Evolutionary conservation across 2,113 vertebrate genomes (phyloP).

Genomic region (mouse (Mus musculus)): GRCm39 chr10:81078501-81079000

Average conservation of each 20-base stretch:
- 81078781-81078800: conserved; percentile 83
- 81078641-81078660: conserved; percentile 88
- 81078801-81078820: neutral
- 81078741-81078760: neutral
- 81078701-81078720: conserved; percentile 37
- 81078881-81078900: neutral
- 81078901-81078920: neutral
- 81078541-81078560: neutral
- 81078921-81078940: neutral
- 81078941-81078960: neutral
- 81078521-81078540: neutral
- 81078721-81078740: neutral
- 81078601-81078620: conserved; percentile 93
- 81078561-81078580: neutral
- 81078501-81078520: neutral
- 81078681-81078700: neutral
- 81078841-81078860: neutral
- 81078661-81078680: conserved; percentile 77
- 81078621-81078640: conserved; percentile 92
- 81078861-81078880: neutral
- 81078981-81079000: neutral
- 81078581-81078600: neutral
- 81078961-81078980: neutral
- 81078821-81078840: neutral
- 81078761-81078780: conserved; percentile 78